Percentiles rank a stretch among this genome's conserved stretches.
Conservation (phyloP, 2,888 invertebrate species). For the Fragum sueziense region DNA sequence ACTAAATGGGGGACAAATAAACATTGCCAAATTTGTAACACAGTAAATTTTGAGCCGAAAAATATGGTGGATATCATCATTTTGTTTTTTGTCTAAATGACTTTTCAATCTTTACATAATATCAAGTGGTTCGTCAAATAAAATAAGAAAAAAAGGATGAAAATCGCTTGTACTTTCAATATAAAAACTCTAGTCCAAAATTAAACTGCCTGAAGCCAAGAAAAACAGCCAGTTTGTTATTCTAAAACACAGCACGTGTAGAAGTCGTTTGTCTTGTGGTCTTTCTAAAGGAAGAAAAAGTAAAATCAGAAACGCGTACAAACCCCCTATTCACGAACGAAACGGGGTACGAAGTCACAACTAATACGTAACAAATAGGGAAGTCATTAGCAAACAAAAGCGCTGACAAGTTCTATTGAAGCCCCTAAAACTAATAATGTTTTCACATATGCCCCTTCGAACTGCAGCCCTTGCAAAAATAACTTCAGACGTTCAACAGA, state of each 20-base stretch:
- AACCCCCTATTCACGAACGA: constrained; percentile 11
- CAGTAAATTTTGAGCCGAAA: too few species aligned
- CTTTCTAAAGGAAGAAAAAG: constrained; percentile 3
- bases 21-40: too few species aligned
- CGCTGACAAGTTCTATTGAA: constrained; percentile 19
- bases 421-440: constrained; percentile 20
- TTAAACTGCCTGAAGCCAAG: neutral
- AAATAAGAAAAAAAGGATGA: neutral
- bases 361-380: constrained; percentile 24
- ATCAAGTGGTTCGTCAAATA: too few species aligned
- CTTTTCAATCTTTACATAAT: too few species aligned
- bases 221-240: neutral
- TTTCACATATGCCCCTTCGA: constrained; percentile 24
- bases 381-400: constrained; percentile 8
- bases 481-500: constrained; percentile 12
- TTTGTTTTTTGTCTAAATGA: too few species aligned
- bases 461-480: constrained; percentile 23
- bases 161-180: neutral
- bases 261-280: neutral
- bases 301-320: constrained; percentile 2
- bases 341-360: constrained; percentile 6
- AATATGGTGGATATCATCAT: too few species aligned
- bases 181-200: neutral
- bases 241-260: neutral
- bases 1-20: too few species aligned